Conservation (phyloP, 2,888 invertebrate species). For the Sympetrum striolatum region DNA sequence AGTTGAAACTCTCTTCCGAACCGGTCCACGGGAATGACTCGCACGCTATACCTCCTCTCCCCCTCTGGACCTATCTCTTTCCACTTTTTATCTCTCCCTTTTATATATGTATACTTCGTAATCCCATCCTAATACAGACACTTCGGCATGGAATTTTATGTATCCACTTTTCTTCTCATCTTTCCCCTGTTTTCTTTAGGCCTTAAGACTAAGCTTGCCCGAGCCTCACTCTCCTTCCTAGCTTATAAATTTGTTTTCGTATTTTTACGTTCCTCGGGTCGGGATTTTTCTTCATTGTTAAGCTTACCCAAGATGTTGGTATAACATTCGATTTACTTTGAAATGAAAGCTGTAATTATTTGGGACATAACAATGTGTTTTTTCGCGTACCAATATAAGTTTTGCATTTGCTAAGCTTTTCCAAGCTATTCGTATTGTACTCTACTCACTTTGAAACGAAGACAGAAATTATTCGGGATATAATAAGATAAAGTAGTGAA, state of each 20-base stretch:
- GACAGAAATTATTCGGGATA: too few relatives aligned
- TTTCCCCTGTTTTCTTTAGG: not conserved
- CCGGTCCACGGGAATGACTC: not conserved
- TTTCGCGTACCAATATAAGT: too few relatives aligned
- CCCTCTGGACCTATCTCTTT: not conserved
- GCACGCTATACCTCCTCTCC: not conserved
- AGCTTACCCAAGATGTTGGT: not conserved
- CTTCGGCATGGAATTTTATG: not conserved
- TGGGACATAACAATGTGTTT: too few relatives aligned
- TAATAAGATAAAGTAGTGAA: too few relatives aligned
- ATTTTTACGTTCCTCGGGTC: not conserved
- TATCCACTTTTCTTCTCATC: not conserved
- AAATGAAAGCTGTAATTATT: too few relatives aligned
- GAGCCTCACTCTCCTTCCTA: not conserved
- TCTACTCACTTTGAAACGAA: not conserved
- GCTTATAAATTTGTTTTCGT: not conserved
- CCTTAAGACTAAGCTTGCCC: too few relatives aligned
- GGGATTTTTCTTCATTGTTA: not conserved
- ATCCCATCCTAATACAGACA: not conserved
- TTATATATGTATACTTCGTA: not conserved
- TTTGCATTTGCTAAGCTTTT: not conserved
- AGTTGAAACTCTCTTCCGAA: not conserved
- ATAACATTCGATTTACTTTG: not conserved
- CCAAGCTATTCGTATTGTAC: not conserved
- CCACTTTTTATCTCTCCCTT: not conserved